Conservation (phyloP, 2,797 vertebrate genomes). For the Bufotes viridis region DNA sequence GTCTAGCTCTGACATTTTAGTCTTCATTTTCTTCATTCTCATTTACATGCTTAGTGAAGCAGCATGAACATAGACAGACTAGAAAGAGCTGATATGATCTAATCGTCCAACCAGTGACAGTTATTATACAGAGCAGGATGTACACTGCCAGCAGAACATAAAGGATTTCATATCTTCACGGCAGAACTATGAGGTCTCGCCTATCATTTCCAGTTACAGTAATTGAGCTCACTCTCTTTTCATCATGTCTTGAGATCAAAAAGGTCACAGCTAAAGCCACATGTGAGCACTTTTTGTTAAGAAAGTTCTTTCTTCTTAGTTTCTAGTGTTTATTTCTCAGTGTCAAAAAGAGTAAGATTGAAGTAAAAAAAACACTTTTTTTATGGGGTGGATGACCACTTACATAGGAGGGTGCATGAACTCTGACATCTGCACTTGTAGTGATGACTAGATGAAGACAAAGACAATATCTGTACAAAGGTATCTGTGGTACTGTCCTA, state of each 20-base stretch:
- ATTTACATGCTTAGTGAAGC: too few species aligned
- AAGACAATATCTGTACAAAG: not conserved
- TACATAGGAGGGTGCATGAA: not conserved
- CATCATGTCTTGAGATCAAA: not conserved
- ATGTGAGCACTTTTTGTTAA: not conserved
- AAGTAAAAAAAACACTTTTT: not conserved
- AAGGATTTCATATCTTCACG: not conserved
- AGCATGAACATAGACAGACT: too few species aligned
- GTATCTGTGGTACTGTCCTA: too few species aligned
- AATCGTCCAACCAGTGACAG: too few species aligned
- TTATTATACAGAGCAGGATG: not conserved
- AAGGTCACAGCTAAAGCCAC: not conserved
- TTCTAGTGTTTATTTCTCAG: not conserved
- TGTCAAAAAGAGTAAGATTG: constrained; percentile 3
- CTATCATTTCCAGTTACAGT: not conserved
- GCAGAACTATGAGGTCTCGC: not conserved
- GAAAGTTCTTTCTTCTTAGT: not conserved
- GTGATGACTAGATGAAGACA: not conserved
- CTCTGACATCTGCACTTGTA: not conserved
- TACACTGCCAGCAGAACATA: not conserved
- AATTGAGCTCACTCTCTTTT: not conserved
- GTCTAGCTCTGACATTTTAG: too few species aligned
- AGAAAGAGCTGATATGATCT: too few species aligned
- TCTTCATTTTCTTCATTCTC: too few species aligned
- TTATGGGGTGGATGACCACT: not conserved